phyloP scores from a whole-genome alignment of 2,113 vertebrate genomes.

The Lamprologus ornatipinnis region DNA sequence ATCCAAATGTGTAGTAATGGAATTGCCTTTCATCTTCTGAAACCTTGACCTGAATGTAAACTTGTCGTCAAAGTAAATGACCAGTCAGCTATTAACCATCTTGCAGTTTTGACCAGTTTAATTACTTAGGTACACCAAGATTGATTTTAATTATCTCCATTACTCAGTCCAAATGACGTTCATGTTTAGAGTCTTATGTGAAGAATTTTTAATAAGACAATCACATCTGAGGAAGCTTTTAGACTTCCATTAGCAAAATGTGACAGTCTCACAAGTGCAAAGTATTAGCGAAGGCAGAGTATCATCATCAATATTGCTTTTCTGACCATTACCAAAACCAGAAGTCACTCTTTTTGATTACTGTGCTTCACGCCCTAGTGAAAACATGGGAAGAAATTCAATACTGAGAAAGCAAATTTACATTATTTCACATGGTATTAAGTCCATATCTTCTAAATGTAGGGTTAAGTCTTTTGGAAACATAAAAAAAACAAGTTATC shows the following conservation, averaged over 20 bases:
- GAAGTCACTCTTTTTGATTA: background rate
- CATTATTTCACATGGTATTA: background rate
- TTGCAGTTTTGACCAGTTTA: slow-evolving; percentile 6
- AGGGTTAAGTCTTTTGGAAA: background rate
- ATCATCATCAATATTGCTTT: background rate
- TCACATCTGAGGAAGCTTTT: slow-evolving; percentile 1
- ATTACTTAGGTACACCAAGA: slow-evolving; percentile 12
- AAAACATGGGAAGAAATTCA: background rate
- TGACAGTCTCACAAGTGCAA: background rate
- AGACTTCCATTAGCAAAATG: background rate
- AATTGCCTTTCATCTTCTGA: slow-evolving; percentile 9
- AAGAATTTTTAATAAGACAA: slow-evolving; percentile 16
- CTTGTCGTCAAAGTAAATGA: background rate
- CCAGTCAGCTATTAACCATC: background rate
- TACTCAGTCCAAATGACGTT: slow-evolving; percentile 1
- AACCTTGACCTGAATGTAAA: slow-evolving; percentile 13
- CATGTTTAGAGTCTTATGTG: slow-evolving; percentile 1
- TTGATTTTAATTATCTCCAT: slow-evolving; percentile 31
- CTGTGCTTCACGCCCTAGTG: background rate
- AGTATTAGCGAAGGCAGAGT: background rate
- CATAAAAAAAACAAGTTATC: background rate
- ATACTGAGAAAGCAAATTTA: background rate
- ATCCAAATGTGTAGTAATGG: background rate
- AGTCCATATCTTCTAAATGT: background rate
- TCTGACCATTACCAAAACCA: background rate